Evolutionary conservation across 2,797 vertebrate genomes (phyloP).

Genomic region (Myotis pilosus): DNA sequence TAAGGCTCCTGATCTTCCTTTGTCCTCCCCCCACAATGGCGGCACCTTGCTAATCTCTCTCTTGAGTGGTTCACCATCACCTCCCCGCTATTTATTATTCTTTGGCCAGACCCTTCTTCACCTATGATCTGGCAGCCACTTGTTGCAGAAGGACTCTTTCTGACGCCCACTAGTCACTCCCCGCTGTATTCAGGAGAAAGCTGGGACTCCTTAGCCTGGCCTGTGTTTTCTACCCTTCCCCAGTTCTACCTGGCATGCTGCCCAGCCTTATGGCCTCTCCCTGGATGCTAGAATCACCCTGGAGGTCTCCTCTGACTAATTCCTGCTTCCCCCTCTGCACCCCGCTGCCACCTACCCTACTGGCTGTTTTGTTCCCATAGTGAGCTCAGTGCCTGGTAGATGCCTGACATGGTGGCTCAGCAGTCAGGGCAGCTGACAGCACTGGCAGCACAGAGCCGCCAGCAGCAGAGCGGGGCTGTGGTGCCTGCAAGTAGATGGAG

Average conservation of each 20-base stretch:
- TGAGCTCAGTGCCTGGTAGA: background rate
- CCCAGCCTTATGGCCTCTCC: background rate
- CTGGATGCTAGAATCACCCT: background rate
- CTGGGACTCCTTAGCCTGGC: background rate
- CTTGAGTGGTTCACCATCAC: background rate
- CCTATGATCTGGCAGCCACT: background rate
- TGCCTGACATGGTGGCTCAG: background rate
- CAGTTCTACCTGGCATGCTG: background rate
- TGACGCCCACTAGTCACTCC: background rate
- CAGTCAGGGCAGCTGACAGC: background rate
- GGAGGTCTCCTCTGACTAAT: background rate
- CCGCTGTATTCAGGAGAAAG: background rate
- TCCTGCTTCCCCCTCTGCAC: background rate
- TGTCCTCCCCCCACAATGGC: background rate
- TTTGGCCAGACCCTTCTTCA: background rate
- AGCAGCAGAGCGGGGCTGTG: background rate
- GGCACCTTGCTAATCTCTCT: background rate
- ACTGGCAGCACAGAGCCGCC: background rate
- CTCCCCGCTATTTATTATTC: background rate
- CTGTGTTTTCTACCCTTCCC: background rate
- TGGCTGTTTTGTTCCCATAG: background rate
- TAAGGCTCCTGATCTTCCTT: background rate
- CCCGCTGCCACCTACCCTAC: background rate
- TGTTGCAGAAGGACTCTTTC: background rate
- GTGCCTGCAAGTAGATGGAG: background rate